phyloP scores from a whole-genome alignment of 2,113 vertebrate genomes.

The Galbula dea region DNA sequence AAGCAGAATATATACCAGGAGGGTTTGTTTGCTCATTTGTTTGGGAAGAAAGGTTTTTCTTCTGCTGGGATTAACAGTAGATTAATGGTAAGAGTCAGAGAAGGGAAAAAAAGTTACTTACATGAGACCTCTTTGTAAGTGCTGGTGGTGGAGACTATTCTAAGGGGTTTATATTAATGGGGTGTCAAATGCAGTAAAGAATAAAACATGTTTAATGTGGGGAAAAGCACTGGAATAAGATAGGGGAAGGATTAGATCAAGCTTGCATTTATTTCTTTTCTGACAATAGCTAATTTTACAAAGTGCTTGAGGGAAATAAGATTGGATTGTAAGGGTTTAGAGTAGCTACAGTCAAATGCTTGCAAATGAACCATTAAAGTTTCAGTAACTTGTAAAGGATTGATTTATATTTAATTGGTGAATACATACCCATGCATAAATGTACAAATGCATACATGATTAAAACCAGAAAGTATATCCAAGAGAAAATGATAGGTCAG shows the following conservation, averaged over 20 bases:
- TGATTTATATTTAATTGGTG: not conserved
- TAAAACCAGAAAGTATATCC: not conserved
- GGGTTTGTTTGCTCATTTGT: not conserved
- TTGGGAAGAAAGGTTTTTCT: not conserved
- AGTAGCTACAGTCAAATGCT: not conserved
- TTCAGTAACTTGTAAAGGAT: not conserved
- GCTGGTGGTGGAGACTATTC: not conserved
- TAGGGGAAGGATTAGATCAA: not conserved
- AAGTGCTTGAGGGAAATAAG: not conserved
- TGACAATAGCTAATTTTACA: not conserved
- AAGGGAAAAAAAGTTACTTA: not conserved
- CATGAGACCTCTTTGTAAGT: not conserved
- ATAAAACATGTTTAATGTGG: not conserved
- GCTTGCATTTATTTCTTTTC: not conserved
- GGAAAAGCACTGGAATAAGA: not conserved
- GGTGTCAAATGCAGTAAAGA: not conserved
- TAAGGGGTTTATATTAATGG: not conserved
- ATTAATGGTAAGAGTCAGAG: not conserved
- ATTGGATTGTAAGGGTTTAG: not conserved
- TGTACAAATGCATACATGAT: not conserved
- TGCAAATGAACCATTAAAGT: not conserved
- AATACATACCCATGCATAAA: not conserved
- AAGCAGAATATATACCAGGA: not conserved
- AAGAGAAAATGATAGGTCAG: not conserved
- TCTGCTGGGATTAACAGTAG: not conserved